Percentiles rank a stretch among this genome's conserved stretches.
phyloP scores from a whole-genome alignment of 2,888 invertebrate species.

The Pseudoips prasinana region DNA sequence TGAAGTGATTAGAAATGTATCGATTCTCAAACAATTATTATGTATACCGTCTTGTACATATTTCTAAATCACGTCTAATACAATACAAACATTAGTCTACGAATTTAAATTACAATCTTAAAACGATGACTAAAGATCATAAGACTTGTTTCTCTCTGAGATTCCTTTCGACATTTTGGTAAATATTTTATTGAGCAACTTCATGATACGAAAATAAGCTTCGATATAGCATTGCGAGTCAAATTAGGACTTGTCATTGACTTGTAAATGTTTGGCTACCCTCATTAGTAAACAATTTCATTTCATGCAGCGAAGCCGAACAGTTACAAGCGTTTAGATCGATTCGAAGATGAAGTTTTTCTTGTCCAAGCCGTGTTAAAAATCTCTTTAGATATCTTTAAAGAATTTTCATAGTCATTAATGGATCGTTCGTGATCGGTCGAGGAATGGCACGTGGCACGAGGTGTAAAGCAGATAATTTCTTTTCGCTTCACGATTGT shows the following conservation, averaged over 20 bases:
- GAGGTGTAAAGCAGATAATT: slow-evolving; percentile 9
- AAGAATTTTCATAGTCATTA: not conserved
- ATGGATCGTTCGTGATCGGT: not conserved
- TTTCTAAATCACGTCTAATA: slow-evolving; percentile 1
- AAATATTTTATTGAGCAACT: not conserved
- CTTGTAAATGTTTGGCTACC: not conserved
- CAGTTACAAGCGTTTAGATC: not conserved
- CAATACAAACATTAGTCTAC: slow-evolving; percentile 1
- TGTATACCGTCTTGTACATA: slow-evolving; percentile 6
- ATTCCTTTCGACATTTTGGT: not conserved
- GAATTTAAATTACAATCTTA: not conserved
- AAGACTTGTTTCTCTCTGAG: slow-evolving; percentile 1
- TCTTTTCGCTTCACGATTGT: slow-evolving; percentile 33
- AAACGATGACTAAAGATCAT: not conserved
- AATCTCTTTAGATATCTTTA: not conserved
- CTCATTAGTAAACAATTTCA: not conserved
- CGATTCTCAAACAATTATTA: slow-evolving; percentile 14
- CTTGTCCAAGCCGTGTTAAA: not conserved
- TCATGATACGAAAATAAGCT: too few relatives aligned
- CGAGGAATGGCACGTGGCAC: not conserved
- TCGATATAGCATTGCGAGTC: too few relatives aligned
- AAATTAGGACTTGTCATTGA: not conserved
- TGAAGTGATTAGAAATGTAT: slow-evolving; percentile 29
- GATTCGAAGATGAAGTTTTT: not conserved
- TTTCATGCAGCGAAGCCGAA: not conserved